These are phyloP conservation scores for Brachyrhaphis roseni DNA, from an alignment of 2,797 vertebrate genomes.

Conservation along the genomic window DNA sequence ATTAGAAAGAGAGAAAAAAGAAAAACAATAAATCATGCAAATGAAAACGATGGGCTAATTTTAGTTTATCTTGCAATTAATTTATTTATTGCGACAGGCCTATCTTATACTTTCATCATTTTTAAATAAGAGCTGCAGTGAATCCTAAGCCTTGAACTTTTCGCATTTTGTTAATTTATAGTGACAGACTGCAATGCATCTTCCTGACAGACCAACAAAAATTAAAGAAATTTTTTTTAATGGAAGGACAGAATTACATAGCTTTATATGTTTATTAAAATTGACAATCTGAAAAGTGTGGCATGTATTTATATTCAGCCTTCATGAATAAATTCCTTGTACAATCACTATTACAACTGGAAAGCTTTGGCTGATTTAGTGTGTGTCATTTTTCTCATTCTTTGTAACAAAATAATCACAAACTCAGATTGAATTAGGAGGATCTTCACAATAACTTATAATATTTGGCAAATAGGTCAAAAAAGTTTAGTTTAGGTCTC, in stretches of 20 bases:
- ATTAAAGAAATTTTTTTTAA: not conserved
- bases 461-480: not conserved
- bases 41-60: too few species aligned
- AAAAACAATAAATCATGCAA: too few species aligned
- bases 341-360: not conserved
- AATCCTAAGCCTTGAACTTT: not conserved
- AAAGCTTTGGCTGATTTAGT: not conserved
- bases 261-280: not conserved
- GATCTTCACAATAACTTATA: not conserved
- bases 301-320: not conserved
- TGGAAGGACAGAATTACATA: not conserved
- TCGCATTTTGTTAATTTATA: not conserved
- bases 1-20: too few species aligned
- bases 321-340: not conserved
- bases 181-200: not conserved
- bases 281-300: not conserved
- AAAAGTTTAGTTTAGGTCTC: not conserved
- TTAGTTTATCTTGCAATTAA: too few species aligned
- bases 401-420: not conserved
- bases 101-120: not conserved
- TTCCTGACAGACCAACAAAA: not conserved
- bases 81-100: too few species aligned
- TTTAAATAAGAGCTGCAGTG: not conserved
- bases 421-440: not conserved
- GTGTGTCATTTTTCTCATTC: not conserved